Conservation (phyloP, 2,113 vertebrate genomes). For the Aptenodytes forsteri region DNA sequence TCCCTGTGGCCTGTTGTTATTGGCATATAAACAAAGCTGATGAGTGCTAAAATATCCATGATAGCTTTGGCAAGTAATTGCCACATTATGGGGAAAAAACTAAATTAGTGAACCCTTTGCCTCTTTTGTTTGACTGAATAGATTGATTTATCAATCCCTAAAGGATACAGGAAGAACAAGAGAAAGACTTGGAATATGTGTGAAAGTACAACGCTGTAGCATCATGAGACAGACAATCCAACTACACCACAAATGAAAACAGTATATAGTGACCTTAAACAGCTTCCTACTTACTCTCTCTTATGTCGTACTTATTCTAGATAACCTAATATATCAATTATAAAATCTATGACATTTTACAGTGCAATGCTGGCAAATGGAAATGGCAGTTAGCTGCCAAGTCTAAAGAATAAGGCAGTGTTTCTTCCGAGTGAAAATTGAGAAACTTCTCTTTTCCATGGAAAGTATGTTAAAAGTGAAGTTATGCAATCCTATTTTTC, state of each 20-base stretch:
- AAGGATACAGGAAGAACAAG: background rate
- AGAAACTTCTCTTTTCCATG: background rate
- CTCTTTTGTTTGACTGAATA: background rate
- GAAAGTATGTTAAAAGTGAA: background rate
- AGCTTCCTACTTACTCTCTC: background rate
- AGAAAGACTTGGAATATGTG: background rate
- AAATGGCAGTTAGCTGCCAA: background rate
- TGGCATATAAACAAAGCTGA: conserved; percentile 25
- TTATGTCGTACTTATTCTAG: background rate
- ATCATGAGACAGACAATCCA: background rate
- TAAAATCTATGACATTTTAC: background rate
- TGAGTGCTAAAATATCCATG: background rate
- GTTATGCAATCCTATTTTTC: background rate
- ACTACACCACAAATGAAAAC: background rate
- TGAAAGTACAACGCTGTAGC: background rate
- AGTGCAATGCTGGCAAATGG: background rate
- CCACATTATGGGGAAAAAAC: background rate
- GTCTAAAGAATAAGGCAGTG: background rate
- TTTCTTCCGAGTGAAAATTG: background rate
- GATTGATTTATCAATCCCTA: background rate
- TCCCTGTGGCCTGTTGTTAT: background rate
- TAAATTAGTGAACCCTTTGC: background rate
- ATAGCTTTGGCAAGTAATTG: background rate
- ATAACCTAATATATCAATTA: background rate
- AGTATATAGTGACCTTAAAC: background rate